Conservation (phyloP, 2,888 invertebrate genomes). For the Ophion obscuratus region DNA sequence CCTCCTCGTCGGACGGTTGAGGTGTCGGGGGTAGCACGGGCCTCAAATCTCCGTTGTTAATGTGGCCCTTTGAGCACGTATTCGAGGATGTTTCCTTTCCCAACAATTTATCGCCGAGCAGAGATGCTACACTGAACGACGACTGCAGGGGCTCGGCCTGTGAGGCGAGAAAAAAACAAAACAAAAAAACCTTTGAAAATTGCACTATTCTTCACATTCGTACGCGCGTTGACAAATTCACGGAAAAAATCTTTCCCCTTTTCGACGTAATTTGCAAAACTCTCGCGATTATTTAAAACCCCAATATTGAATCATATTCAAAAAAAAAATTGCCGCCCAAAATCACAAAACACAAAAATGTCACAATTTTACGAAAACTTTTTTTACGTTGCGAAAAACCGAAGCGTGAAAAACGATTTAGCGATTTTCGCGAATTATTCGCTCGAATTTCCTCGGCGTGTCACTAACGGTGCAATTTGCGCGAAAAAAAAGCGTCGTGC, state of each 20-base stretch:
- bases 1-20: slow-evolving; percentile 94
- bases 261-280: background rate
- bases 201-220: slow-evolving; percentile 47
- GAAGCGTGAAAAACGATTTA: background rate
- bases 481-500: background rate
- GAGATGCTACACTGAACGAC: slow-evolving; percentile 81
- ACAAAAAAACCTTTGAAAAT: background rate
- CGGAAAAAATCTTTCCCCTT: background rate
- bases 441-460: background rate
- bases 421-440: background rate
- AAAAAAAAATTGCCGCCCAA: background rate
- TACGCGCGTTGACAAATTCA: background rate
- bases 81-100: slow-evolving; percentile 50
- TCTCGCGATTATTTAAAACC: background rate
- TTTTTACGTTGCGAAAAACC: background rate
- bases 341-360: background rate
- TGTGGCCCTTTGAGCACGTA: slow-evolving; percentile 31
- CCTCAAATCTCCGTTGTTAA: slow-evolving; percentile 46
- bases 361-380: background rate
- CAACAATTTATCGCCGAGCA: slow-evolving; percentile 78
- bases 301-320: background rate
- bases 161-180: slow-evolving; percentile 45
- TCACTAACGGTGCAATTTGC: background rate
- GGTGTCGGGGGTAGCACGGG: slow-evolving; percentile 87
- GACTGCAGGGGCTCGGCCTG: slow-evolving; percentile 80